Base-by-base conservation (phyloP, 2,113 vertebrate species). In the Bucco capensis region DNA sequence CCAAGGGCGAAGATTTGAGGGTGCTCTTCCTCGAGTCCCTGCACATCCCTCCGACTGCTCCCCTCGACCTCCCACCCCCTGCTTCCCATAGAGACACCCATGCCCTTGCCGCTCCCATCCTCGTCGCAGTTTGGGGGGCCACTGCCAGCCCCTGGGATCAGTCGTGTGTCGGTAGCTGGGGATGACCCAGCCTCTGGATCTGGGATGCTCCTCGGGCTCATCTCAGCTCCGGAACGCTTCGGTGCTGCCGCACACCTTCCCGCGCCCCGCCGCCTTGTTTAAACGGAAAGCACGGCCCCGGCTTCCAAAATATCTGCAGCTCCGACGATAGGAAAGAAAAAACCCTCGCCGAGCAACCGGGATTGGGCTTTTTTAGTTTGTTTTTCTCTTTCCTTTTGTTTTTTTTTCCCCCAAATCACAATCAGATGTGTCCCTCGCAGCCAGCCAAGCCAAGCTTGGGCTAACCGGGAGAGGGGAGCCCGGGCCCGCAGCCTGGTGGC, bases 261-360 rank as follows among this genome's bases (percentile, higher is more conserved):
- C 14, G 49, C 62, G 31, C 7, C 30, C 25, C n/a, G 49, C 60
- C 42, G 33, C 12, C 28, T 69, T 50, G 33, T 50, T 69, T 50
- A 69, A 33, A 50, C 18, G 66, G 66, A 37, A 69, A 69, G 37
- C 46, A 69, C 47, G 27, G 66, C 57, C 16, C 56, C 86, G 64
- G 64, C 86, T 92, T 92, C 86, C 79, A 94, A 92, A 92, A 78
- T 73, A 83, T 65, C 83, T 88, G 61, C 44, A 81, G 46, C 60
- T 83, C 69, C 72, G 79, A 51, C 37, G 67, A 61, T 46, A 86
- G 83, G 62, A 80, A 79, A 42, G 62, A 88, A 74, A 74, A 64
- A 53, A 13, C 3, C 23, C 30, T 79, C 25, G 44, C 56, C 35
- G 23, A 71, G 61, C 27, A 53, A 30, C 70, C 35, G 5, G 38